A percentile compares a stretch with the other conserved stretches of the same genome.
These are phyloP conservation scores for Apis florea DNA, from an alignment of 1,140 invertebrate genomes.

Conservation along the genomic window DNA sequence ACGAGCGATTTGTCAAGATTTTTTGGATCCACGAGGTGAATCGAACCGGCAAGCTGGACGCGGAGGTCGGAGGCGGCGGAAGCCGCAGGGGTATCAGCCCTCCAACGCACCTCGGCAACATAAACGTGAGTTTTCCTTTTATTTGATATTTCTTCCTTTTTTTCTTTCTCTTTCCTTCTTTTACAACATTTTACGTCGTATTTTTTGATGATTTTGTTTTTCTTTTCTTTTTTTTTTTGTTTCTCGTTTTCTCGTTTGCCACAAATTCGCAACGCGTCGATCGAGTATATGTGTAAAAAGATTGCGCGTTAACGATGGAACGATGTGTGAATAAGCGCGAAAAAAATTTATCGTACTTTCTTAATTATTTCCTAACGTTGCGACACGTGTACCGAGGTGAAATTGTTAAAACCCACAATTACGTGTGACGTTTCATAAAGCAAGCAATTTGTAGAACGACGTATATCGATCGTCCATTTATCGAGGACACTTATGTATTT, in stretches of 20 bases:
- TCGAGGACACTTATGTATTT: background rate
- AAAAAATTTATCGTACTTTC: background rate
- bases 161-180: too few relatives aligned
- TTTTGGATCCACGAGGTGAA: conserved; percentile 36
- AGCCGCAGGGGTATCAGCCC: conserved; percentile 76
- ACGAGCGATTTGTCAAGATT: background rate
- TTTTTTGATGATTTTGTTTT: too few relatives aligned
- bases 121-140: conserved; percentile 76
- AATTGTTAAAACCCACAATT: background rate
- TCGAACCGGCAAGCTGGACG: conserved; percentile 75
- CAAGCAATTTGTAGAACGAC: background rate
- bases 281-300: too few relatives aligned
- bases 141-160: too few relatives aligned
- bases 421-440: background rate
- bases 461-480: conserved; percentile 2
- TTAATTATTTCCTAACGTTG: background rate
- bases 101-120: conserved; percentile 72
- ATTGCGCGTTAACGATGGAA: too few relatives aligned
- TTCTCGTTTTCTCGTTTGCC: too few relatives aligned
- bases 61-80: conserved; percentile 71
- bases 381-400: background rate
- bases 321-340: background rate
- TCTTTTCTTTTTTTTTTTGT: too few relatives aligned
- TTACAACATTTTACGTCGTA: background rate
- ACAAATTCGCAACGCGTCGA: too few relatives aligned